A percentile compares a stretch with the other conserved stretches of the same genome.
Conservation (phyloP, 2,113 vertebrate genomes). For the Vulpes vulpes region DNA sequence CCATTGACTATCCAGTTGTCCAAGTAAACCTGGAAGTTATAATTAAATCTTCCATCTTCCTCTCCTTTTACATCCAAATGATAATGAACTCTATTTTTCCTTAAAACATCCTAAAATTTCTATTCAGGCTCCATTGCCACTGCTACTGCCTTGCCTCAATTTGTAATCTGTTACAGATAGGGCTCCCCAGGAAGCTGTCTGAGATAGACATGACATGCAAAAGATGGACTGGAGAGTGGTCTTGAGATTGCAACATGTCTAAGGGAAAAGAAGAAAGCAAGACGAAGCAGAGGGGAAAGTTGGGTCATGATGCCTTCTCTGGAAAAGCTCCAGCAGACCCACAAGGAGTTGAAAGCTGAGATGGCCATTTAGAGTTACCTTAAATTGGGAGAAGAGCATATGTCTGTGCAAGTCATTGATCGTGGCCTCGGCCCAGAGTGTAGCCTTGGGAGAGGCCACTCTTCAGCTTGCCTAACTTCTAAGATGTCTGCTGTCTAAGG, state of each 20-base stretch:
- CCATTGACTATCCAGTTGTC: constrained; percentile 19
- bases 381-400: not conserved
- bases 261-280: not conserved
- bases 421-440: not conserved
- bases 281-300: not conserved
- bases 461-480: not conserved
- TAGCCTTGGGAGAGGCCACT: not conserved
- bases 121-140: not conserved
- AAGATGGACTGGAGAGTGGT: not conserved
- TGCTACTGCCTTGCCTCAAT: not conserved
- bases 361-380: not conserved
- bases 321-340: not conserved
- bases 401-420: not conserved
- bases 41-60: constrained; percentile 33
- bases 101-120: constrained; percentile 22
- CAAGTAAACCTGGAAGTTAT: constrained; percentile 4
- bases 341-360: not conserved
- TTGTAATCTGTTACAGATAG: not conserved
- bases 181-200: not conserved
- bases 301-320: not conserved
- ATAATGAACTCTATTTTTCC: constrained; percentile 1
- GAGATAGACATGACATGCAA: not conserved
- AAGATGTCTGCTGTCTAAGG: not conserved
- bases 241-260: not conserved
- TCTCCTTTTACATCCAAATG: constrained; percentile 30